Evolutionary conservation across 2,797 vertebrate genomes (phyloP).

Genomic region (Loriculus beryllinus): DNA sequence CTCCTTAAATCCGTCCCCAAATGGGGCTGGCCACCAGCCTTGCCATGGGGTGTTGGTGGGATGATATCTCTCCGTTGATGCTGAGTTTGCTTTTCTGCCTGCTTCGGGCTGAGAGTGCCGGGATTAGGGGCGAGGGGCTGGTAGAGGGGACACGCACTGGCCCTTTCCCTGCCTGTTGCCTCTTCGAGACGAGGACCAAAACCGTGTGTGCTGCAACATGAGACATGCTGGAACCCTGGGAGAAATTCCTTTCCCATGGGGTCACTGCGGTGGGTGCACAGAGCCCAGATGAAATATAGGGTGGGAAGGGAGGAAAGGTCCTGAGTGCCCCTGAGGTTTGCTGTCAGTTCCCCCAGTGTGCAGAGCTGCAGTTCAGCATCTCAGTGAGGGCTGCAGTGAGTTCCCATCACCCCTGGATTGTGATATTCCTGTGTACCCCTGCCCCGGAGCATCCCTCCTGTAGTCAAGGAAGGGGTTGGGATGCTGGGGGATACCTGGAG

Average conservation of each 20-base stretch:
- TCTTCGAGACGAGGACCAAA: not conserved
- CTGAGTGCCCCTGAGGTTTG: not conserved
- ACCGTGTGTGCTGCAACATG: conserved; percentile 25
- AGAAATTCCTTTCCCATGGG: conserved; percentile 63
- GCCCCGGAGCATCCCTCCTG: rapidly evolving
- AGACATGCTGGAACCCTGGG: not conserved
- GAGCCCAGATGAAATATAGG: not conserved
- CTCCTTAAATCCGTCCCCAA: not conserved
- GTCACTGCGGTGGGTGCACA: not conserved
- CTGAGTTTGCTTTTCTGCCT: not conserved
- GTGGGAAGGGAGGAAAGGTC: not conserved
- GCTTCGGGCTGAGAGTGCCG: rapidly evolving
- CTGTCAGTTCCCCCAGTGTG: rapidly evolving
- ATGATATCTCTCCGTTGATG: not conserved
- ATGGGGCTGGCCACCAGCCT: not conserved
- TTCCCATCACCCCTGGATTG: not conserved
- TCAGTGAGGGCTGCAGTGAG: rapidly evolving
- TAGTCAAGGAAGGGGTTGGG: not conserved
- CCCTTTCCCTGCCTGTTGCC: not conserved
- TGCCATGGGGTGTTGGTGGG: not conserved
- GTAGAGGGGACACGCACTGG: not conserved
- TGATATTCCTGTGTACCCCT: rapidly evolving
- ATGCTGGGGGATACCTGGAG: not conserved
- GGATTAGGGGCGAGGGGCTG: not conserved
- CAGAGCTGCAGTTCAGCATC: not conserved